Base-by-base conservation (phyloP, 2,113 vertebrate genomes). In the Melanerpes aurifrons region DNA sequence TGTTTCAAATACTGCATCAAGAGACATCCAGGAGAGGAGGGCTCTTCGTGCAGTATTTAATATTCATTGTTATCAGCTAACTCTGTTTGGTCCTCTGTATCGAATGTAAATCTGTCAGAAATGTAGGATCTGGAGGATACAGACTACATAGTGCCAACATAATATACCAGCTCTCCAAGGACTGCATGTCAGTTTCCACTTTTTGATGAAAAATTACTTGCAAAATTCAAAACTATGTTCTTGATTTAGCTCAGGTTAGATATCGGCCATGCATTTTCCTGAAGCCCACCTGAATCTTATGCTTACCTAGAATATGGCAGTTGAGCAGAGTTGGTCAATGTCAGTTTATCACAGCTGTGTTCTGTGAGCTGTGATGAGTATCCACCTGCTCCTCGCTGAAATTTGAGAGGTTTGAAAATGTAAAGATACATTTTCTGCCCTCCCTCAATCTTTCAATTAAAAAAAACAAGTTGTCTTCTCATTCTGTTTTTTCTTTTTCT, bases 291-390 rank as follows among this genome's bases (percentile, higher is more conserved):
- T 47, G 28, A 86, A 61, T 37, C 15, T 32, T 88, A 37, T 32
- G 16, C 58, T 89, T 82, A 32, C 4, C 29, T 47, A 26, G n/a
- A 86, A 32, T 20, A 21, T 3, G 28, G 40, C 26, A 56, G 53
- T 64, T 84, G 17, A 67, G 35, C 0, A 0, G 57, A 56, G 12
- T 3, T 59, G 57, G 22, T 47, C 29, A 45, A 6, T 24, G n/a
- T 47, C 47, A 86, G 29, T 63, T 86, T 77, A 32, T 74, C 71
- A 88, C 43, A 77, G 18, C 40, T 73, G 56, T 63, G 16, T 56
- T 76, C 10, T 43, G 28, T 75, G 37, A 75, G n/a, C 31, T 80
- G 18, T 45, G 56, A 47, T 54, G 22, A 59, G 20, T 62, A 9
- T 64, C 74, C 64, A 59, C 31, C 61, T 86, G 35, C 32, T 75